These are phyloP conservation scores for Xenus cinereus DNA, from an alignment of 2,113 vertebrate genomes.

Conservation along the genomic window DNA sequence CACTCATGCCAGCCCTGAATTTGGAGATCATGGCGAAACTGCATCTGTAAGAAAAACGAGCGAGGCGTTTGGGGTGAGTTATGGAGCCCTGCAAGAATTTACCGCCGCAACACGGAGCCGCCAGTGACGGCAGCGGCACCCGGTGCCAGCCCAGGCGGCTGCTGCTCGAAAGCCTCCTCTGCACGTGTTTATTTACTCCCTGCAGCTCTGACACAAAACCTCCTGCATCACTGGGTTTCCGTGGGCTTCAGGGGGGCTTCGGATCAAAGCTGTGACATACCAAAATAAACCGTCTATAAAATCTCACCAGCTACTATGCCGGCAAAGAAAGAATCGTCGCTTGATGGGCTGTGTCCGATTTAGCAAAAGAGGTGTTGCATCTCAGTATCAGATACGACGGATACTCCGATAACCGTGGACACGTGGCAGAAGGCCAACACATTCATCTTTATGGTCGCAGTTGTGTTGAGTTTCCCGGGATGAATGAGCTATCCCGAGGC, in stretches of 20 bases:
- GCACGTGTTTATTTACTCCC: neutral
- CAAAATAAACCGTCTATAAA: neutral
- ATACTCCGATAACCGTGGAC: neutral
- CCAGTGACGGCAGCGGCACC: neutral
- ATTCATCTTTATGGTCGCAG: neutral
- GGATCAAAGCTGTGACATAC: neutral
- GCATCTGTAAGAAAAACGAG: conserved; percentile 44
- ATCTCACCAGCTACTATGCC: neutral
- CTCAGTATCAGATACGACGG: neutral
- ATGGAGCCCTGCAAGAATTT: neutral
- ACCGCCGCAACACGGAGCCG: neutral
- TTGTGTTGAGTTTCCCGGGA: neutral
- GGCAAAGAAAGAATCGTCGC: neutral
- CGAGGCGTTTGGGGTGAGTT: neutral
- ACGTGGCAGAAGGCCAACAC: neutral
- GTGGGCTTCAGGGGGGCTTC: neutral
- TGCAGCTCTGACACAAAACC: neutral
- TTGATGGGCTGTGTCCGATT: neutral
- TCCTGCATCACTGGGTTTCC: rapidly evolving
- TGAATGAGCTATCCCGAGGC: neutral
- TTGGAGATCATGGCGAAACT: conserved; percentile 23
- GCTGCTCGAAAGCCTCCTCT: neutral
- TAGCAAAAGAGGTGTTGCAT: neutral
- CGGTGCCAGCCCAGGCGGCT: neutral
- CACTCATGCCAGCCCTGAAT: neutral